phyloP scores from a whole-genome alignment of 2,113 vertebrate species.

The Corythaixoides concolor region DNA sequence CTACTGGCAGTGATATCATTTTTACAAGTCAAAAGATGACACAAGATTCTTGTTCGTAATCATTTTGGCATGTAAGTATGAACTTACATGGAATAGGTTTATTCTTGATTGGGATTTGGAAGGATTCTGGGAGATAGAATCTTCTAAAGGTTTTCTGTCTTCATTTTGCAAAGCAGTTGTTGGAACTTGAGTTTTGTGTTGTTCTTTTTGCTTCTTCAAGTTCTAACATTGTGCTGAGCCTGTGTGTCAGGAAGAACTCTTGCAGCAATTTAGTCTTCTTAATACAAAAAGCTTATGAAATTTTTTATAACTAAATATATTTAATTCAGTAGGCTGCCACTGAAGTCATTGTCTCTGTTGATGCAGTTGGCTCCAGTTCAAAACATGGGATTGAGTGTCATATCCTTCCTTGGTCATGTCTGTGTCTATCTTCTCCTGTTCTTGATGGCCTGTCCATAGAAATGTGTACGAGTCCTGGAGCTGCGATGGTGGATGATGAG shows the following conservation, averaged over 20 bases:
- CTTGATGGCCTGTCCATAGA: not conserved
- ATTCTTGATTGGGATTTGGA: not conserved
- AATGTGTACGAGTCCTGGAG: not conserved
- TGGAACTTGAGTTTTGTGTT: not conserved
- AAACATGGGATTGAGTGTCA: not conserved
- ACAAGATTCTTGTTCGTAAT: not conserved
- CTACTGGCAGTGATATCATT: not conserved
- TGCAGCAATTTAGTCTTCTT: not conserved
- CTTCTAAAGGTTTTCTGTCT: not conserved
- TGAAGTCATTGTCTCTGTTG: not conserved
- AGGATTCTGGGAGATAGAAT: not conserved
- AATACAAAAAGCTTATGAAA: not conserved
- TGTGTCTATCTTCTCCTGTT: not conserved
- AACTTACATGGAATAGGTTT: not conserved
- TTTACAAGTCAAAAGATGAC: not conserved
- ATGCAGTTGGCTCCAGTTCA: not conserved
- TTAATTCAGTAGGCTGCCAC: not conserved
- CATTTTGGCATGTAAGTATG: not conserved
- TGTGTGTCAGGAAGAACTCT: not conserved
- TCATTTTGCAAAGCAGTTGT: not conserved
- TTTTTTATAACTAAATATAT: not conserved
- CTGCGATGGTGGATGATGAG: not conserved
- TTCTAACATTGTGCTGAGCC: not conserved
- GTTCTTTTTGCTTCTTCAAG: not conserved
- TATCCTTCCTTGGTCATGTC: not conserved